Evolutionary conservation across 2,797 vertebrate genomes (phyloP), one percentile per base, ranked within the genome.

Genomic region (Emys orbicularis): DNA sequence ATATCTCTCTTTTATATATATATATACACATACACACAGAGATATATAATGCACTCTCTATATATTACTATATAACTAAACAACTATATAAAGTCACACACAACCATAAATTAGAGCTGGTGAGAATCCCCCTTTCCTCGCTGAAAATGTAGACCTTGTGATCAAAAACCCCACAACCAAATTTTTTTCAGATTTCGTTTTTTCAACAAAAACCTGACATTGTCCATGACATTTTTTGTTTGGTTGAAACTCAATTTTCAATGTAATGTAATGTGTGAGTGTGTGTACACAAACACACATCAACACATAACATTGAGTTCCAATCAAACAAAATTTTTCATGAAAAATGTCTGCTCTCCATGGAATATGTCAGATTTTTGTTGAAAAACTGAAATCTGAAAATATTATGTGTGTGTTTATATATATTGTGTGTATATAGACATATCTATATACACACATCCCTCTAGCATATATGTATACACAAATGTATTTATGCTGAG

Each of bases 121-220:
- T 16, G 31, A 50, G 1, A 23, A 50, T 52, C 12, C 72, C 6
- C 15, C 87, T 77, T 90, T 92, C 6, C 12, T 82, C 31, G 57
- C 72, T 85, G 81, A 94, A 47, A 83, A 84, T 18, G 1, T 49
- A 81, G 0, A 23, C 6, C 2, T 19, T 72, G n/a, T 49, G 74
- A 16, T 53, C 5, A 37, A 88, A 89, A 87, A 2, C 5, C 12
- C 1, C 0, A 4, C 54, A 80, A 81, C 0, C 0, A 49, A 83
- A 56, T 2, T 5, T 25, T 57, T 27, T 21, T 34, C 12, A 29
- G 4, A 68, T 2, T 49, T 9, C 79, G 5, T 2, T 1, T 79
- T 96, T 84, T 81, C 41, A 86, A 53, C 15, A 31, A 79, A 94
- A 95, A 57, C 0, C 11, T 50, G 44, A 0, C 83, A 65, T 85